Evolutionary conservation across 2,888 invertebrate species (phyloP).

Genomic region (Alentia gelatinosa): DNA sequence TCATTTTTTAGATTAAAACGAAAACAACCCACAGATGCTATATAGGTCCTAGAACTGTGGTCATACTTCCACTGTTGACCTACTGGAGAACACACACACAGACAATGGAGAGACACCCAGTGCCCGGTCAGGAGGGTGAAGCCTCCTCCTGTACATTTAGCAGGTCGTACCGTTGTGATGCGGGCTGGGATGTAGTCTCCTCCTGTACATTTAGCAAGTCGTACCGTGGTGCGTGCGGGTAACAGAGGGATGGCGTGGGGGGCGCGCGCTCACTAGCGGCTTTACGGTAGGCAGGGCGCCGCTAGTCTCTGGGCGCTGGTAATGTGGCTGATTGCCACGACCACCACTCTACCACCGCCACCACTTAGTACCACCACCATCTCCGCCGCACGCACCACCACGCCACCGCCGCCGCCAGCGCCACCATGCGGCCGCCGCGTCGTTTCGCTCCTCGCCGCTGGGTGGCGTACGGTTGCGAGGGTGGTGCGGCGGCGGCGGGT

Average conservation of each 20-base stretch:
- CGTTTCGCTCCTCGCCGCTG: slow-evolving; percentile 15
- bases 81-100: background rate
- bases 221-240: background rate
- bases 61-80: too few relatives aligned
- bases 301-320: background rate
- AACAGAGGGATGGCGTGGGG: background rate
- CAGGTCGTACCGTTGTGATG: background rate
- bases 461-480: background rate
- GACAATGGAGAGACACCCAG: background rate
- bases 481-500: background rate
- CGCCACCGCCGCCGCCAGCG: slow-evolving; percentile 2
- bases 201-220: background rate
- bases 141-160: background rate
- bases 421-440: background rate
- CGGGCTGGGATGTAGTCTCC: background rate
- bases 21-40: too few relatives aligned
- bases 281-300: background rate
- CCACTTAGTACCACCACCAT: slow-evolving; percentile 30
- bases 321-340: slow-evolving; percentile 38
- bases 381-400: background rate
- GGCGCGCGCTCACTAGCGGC: background rate
- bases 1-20: too few relatives aligned
- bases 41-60: too few relatives aligned
- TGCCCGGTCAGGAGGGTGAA: background rate
- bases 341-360: slow-evolving; percentile 44